Evolutionary conservation across 2,113 vertebrate genomes (phyloP).

Genomic region (Pachyramphus minor): DNA sequence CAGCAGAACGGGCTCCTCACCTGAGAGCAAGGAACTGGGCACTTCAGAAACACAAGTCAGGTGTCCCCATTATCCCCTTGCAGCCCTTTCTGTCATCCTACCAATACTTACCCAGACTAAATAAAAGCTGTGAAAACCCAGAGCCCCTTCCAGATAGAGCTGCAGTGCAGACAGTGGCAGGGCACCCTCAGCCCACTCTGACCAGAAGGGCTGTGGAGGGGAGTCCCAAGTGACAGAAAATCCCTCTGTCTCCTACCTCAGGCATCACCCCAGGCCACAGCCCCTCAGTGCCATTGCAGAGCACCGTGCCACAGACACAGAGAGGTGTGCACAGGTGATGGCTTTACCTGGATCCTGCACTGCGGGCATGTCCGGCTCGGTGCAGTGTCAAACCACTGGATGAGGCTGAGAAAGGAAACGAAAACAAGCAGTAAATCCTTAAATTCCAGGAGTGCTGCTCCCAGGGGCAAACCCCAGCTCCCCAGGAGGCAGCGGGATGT

Average conservation of each 20-base stretch:
- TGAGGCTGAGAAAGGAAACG: slow-evolving; percentile 73
- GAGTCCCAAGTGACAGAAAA: not conserved
- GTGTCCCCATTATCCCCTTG: not conserved
- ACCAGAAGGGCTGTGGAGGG: not conserved
- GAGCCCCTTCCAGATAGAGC: not conserved
- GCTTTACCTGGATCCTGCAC: slow-evolving; percentile 88
- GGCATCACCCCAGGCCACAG: rapidly evolving
- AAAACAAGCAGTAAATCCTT: not conserved
- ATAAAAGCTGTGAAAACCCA: not conserved
- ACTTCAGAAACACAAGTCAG: not conserved
- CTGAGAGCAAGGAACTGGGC: not conserved
- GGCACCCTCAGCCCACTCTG: not conserved
- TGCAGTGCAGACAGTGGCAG: not conserved
- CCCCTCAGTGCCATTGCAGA: not conserved
- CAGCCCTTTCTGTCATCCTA: not conserved
- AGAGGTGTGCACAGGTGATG: too few relatives aligned
- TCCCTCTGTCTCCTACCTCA: not conserved
- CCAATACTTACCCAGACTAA: not conserved
- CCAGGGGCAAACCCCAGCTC: not conserved
- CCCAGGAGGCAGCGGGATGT: not conserved
- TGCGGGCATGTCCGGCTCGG: slow-evolving; percentile 92
- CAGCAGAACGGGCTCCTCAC: not conserved
- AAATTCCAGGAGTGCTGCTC: not conserved
- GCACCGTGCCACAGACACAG: rapidly evolving
- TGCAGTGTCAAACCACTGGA: slow-evolving; percentile 92